Percentiles rank a stretch among this genome's conserved stretches.
These are phyloP conservation scores for Ectemnius lituratus DNA, from an alignment of 2,888 invertebrate genomes.

Conservation along the genomic window DNA sequence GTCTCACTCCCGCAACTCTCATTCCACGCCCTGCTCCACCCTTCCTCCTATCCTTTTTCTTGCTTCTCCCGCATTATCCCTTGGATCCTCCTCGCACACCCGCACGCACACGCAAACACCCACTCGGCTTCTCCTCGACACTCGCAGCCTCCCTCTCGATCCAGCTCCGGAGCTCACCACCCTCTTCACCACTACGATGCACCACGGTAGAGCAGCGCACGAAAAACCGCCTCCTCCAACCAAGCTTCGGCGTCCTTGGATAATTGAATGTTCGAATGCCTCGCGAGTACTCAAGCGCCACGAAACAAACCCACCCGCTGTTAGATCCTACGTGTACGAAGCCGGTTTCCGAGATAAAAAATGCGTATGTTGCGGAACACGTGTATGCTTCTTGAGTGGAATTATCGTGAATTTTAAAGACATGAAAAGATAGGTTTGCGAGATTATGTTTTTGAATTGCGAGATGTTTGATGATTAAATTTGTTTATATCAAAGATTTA, in stretches of 20 bases:
- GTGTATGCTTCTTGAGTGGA: too few relatives aligned
- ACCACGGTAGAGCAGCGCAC: background rate
- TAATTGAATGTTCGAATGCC: too few relatives aligned
- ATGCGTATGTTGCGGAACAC: constrained; percentile 1
- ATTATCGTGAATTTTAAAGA: too few relatives aligned
- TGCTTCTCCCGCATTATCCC: constrained; percentile 27
- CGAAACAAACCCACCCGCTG: too few relatives aligned
- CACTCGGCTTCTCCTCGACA: too few relatives aligned
- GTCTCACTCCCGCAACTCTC: background rate
- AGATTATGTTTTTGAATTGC: too few relatives aligned
- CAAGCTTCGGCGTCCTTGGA: background rate
- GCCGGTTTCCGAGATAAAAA: background rate
- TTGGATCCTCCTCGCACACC: constrained; percentile 11
- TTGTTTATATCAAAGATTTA: too few relatives aligned
- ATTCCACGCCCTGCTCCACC: background rate
- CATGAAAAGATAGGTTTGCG: too few relatives aligned
- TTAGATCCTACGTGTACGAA: too few relatives aligned
- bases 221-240: constrained; percentile 8
- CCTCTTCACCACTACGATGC: background rate
- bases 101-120: constrained; percentile 6
- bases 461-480: too few relatives aligned
- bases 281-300: too few relatives aligned
- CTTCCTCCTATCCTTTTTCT: background rate
- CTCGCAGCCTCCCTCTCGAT: too few relatives aligned
- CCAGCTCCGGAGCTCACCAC: background rate